A percentile compares a stretch with the other conserved stretches of the same genome.
Evolutionary conservation across 1,140 invertebrate genomes (phyloP).

Genomic region (Thaumatotibia leucotreta): DNA sequence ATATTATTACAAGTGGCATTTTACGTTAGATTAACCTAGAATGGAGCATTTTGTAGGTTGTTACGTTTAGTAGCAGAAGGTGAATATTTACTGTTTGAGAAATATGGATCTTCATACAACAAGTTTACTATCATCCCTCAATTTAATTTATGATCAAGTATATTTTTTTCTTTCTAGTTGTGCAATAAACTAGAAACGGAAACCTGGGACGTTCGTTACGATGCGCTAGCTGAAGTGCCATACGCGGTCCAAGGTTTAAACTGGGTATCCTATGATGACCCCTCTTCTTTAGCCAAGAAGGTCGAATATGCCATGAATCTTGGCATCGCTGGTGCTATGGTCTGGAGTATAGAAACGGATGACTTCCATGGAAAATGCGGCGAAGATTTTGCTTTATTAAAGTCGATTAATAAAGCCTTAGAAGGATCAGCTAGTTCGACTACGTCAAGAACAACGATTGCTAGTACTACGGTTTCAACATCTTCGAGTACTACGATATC

Average conservation of each 20-base stretch:
- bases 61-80: no score
- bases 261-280: slow-evolving; percentile 88
- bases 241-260: slow-evolving; percentile 80
- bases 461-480: background rate
- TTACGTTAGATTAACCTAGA: no score
- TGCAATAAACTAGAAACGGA: slow-evolving; percentile 42
- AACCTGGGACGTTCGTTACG: slow-evolving; percentile 43
- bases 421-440: background rate
- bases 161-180: slow-evolving; percentile 38
- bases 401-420: slow-evolving; percentile 45
- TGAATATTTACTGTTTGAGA: no score
- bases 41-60: no score
- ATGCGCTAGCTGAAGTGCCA: slow-evolving; percentile 68
- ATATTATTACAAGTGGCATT: no score
- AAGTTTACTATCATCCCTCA: background rate
- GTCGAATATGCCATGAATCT: slow-evolving; percentile 72
- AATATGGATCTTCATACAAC: background rate
- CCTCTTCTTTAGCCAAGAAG: slow-evolving; percentile 76
- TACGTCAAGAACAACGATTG: background rate
- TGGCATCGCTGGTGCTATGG: slow-evolving; percentile 81
- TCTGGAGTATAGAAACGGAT: slow-evolving; percentile 87
- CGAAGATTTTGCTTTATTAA: slow-evolving; percentile 66
- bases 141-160: no score
- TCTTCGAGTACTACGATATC: background rate
- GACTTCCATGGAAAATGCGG: slow-evolving; percentile 81